Evolutionary conservation across 2,797 vertebrate genomes (phyloP).

Genomic region (Poeciliopsis infans): DNA sequence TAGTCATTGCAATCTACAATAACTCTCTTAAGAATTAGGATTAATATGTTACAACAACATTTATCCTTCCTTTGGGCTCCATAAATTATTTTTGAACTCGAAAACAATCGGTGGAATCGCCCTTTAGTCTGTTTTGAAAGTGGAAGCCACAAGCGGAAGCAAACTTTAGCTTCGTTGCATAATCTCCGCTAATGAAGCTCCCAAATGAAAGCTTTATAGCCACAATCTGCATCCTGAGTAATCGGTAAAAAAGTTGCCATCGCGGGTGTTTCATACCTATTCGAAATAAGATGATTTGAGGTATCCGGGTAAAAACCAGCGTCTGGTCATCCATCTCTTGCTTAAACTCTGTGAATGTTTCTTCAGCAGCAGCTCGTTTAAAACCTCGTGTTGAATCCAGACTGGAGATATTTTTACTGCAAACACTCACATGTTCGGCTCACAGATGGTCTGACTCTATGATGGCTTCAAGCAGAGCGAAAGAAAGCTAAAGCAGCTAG

Average conservation of each 20-base stretch:
- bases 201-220: neutral
- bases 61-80: no score
- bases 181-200: neutral
- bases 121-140: neutral
- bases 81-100: no score
- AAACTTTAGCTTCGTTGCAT: neutral
- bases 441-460: neutral
- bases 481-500: neutral
- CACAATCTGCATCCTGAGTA: neutral
- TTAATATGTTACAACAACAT: no score
- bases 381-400: neutral
- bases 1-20: no score
- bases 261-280: neutral
- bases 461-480: neutral
- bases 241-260: neutral
- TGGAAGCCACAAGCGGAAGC: neutral
- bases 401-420: neutral
- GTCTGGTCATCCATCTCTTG: neutral
- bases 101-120: neutral
- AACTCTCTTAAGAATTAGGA: no score
- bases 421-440: neutral
- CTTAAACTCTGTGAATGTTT: neutral
- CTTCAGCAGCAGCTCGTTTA: neutral
- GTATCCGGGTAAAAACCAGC: neutral
- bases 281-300: neutral